A percentile compares a stretch with the other conserved stretches of the same genome.
Conservation (phyloP, 2,888 invertebrate species). For the Caenorhabditis afra region DNA sequence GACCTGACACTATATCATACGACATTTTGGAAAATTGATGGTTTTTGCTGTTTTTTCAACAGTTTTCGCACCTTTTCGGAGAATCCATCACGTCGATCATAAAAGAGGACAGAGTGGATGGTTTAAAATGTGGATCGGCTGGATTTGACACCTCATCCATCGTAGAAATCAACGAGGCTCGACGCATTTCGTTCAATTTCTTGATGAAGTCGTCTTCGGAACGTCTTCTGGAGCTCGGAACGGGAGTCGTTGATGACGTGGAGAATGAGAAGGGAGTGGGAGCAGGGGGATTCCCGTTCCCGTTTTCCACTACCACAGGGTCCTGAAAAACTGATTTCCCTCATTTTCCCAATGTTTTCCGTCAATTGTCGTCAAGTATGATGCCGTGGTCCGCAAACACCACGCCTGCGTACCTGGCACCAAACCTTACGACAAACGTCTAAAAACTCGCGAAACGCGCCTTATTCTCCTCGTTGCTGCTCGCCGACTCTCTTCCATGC, state of each 20-base stretch:
- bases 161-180: constrained; percentile 40
- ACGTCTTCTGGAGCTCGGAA: constrained; percentile 1
- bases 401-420: no score
- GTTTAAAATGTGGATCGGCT: no score
- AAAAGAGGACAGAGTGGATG: no score
- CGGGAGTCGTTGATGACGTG: background rate
- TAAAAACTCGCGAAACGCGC: constrained; percentile 2
- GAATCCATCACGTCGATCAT: no score
- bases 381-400: no score
- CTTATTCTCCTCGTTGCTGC: constrained; percentile 63
- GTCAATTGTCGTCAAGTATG: no score
- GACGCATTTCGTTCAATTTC: constrained; percentile 51
- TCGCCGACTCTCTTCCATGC: constrained; percentile 61
- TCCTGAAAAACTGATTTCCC: constrained; percentile 18
- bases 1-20: no score
- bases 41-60: no score
- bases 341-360: no score
- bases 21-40: no score
- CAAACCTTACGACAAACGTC: no score
- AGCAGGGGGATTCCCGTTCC: constrained; percentile 2
- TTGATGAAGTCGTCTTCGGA: constrained; percentile 55
- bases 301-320: constrained; percentile 11
- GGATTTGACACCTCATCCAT: constrained; percentile 8
- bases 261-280: constrained; percentile 2
- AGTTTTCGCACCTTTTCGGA: constrained; percentile 21